Evolutionary conservation across 1,140 invertebrate species (phyloP).

Genomic region (Rhopalosiphum padi): DNA sequence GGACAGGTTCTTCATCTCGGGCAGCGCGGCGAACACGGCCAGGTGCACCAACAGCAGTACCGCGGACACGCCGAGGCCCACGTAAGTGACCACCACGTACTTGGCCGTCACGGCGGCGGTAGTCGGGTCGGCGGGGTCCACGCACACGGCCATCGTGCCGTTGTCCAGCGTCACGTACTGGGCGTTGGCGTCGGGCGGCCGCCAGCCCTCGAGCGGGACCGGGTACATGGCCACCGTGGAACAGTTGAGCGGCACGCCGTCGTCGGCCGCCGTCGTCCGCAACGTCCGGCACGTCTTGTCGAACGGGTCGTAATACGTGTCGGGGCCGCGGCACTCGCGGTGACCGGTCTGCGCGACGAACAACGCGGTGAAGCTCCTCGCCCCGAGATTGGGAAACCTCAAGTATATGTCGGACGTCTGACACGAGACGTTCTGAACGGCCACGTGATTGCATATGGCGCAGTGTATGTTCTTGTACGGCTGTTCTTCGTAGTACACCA

Average conservation of each 20-base stretch:
- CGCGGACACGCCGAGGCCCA: constrained; percentile 66
- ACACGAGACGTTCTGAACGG: constrained; percentile 64
- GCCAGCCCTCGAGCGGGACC: neutral
- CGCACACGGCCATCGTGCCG: constrained; percentile 59
- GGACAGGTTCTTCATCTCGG: constrained; percentile 67
- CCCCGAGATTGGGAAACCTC: constrained; percentile 63
- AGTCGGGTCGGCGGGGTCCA: neutral
- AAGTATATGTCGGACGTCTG: constrained; percentile 56
- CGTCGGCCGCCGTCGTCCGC: neutral
- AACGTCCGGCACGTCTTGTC: constrained; percentile 65
- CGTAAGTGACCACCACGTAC: constrained; percentile 65
- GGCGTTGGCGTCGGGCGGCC: neutral
- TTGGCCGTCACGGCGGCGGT: constrained; percentile 53
- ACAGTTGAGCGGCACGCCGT: constrained; percentile 4
- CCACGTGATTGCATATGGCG: constrained; percentile 67
- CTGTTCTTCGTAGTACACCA: constrained; percentile 63
- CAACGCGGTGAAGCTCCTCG: constrained; percentile 51
- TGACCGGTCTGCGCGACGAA: constrained; percentile 2
- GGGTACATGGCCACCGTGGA: neutral
- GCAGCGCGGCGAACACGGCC: constrained; percentile 64
- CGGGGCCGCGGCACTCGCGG: constrained; percentile 22
- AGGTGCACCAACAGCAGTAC: constrained; percentile 66
- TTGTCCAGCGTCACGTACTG: constrained; percentile 59
- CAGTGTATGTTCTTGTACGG: constrained; percentile 69
- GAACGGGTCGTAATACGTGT: constrained; percentile 67